These are phyloP conservation scores for Dolichotis patagonum DNA, from an alignment of 2,113 vertebrate species.

Conservation along the genomic window DNA sequence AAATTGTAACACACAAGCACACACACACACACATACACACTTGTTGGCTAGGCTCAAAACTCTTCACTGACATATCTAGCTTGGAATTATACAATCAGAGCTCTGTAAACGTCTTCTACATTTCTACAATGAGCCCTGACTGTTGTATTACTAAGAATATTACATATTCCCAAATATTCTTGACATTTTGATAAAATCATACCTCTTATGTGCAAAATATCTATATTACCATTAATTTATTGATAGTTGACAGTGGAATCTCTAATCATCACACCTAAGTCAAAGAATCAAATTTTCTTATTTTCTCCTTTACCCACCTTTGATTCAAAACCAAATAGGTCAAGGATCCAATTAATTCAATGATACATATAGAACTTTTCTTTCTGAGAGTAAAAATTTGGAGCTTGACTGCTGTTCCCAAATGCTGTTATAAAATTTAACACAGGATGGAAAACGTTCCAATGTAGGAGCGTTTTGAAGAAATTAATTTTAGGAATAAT, in stretches of 20 bases:
- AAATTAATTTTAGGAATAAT: slow-evolving; percentile 17
- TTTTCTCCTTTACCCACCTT: neutral
- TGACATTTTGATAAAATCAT: slow-evolving; percentile 24
- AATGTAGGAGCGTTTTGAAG: neutral
- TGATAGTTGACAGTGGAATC: neutral
- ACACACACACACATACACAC: neutral
- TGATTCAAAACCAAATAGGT: slow-evolving; percentile 11
- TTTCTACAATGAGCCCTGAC: neutral
- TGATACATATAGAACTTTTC: neutral
- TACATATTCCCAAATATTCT: neutral
- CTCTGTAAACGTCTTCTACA: neutral
- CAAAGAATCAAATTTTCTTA: neutral
- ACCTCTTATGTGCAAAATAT: neutral
- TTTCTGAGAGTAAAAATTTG: slow-evolving; percentile 6
- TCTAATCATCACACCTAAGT: neutral
- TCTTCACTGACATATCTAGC: neutral
- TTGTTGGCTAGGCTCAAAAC: neutral
- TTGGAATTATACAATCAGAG: neutral
- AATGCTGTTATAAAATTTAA: neutral
- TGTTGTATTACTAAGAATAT: neutral
- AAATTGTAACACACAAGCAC: neutral
- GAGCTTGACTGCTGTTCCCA: neutral
- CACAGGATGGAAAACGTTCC: neutral
- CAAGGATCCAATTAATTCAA: slow-evolving; percentile 42
- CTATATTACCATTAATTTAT: neutral